Evolutionary conservation across 2,113 vertebrate species (phyloP).

Genomic region (Psilopsiagon aymara): DNA sequence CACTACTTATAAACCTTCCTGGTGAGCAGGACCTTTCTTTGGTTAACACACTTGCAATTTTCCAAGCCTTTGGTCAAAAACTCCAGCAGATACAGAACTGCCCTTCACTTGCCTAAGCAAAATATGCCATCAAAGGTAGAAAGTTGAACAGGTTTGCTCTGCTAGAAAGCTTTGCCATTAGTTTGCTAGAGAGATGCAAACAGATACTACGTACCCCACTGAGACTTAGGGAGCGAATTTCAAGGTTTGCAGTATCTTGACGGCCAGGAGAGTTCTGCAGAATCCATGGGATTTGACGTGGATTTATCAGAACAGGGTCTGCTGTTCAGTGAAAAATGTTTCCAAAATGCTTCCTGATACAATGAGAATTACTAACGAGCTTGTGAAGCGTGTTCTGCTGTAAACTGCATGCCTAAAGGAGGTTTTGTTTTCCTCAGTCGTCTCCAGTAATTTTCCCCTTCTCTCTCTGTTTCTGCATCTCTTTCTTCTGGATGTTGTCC

Average conservation of each 20-base stretch:
- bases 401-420: background rate
- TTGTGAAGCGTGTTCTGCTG: background rate
- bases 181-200: background rate
- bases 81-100: background rate
- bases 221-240: background rate
- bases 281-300: background rate
- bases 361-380: background rate
- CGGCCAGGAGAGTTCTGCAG: background rate
- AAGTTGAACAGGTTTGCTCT: background rate
- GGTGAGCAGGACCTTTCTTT: background rate
- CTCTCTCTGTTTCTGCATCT: background rate
- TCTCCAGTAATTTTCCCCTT: background rate
- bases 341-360: background rate
- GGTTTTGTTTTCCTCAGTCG: background rate
- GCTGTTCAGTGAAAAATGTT: background rate
- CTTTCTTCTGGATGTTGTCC: background rate
- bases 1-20: background rate
- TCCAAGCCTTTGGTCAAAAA: background rate
- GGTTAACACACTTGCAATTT: background rate
- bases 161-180: background rate
- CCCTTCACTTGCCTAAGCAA: background rate
- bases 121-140: background rate
- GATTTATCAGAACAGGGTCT: background rate
- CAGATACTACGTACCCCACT: background rate
- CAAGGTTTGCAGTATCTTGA: background rate